These are phyloP conservation scores for Diaprepes abbreviatus DNA, from an alignment of 2,888 invertebrate species.

Conservation along the genomic window DNA sequence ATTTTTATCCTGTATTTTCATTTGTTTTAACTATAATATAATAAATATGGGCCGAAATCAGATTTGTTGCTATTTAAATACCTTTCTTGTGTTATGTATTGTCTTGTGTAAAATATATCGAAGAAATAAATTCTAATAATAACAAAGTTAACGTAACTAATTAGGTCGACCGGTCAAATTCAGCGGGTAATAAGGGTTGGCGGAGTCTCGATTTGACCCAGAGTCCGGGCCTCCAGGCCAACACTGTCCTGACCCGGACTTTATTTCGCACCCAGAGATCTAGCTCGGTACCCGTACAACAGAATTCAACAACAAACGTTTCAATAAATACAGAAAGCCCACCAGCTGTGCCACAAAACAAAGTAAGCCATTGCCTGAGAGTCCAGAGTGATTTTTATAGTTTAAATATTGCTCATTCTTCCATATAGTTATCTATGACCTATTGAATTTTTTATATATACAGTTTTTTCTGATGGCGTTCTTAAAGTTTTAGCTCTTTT, in stretches of 20 bases:
- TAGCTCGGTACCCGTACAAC: slow-evolving; percentile 73
- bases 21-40: background rate
- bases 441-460: slow-evolving; percentile 30
- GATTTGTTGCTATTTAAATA: background rate
- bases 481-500: slow-evolving; percentile 16
- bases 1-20: background rate
- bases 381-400: slow-evolving; percentile 30
- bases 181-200: slow-evolving; percentile 68
- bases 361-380: slow-evolving; percentile 62
- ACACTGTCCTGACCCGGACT: slow-evolving; percentile 67
- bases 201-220: slow-evolving; percentile 70
- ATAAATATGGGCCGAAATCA: background rate
- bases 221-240: slow-evolving; percentile 61
- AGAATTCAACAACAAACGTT: slow-evolving; percentile 58
- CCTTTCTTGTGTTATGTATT: slow-evolving; percentile 9
- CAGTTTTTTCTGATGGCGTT: slow-evolving; percentile 23
- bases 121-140: background rate
- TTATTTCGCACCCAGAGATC: slow-evolving; percentile 75
- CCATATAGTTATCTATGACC: slow-evolving; percentile 34
- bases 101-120: slow-evolving; percentile 9
- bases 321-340: slow-evolving; percentile 60
- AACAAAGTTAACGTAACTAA: slow-evolving; percentile 53
- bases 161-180: slow-evolving; percentile 63
- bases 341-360: slow-evolving; percentile 59
- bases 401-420: slow-evolving; percentile 37